Conservation (phyloP, 2,113 vertebrate genomes). For the Seriola dumerili region DNA sequence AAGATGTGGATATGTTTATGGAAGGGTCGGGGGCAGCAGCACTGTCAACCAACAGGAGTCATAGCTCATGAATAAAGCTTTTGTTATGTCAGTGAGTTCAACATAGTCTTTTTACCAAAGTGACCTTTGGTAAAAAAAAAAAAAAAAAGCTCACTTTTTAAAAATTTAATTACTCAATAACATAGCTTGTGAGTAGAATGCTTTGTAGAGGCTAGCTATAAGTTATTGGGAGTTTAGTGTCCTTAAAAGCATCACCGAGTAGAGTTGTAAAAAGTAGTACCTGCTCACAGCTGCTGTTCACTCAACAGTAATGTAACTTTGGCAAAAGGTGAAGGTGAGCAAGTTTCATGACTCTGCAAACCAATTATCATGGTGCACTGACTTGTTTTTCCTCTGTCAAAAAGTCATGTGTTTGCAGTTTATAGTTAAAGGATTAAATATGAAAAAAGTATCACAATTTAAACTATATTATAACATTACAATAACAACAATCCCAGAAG, state of each 20-base stretch:
- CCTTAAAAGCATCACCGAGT: slow-evolving; percentile 30
- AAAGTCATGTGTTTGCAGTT: background rate
- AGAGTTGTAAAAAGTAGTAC: slow-evolving; percentile 23
- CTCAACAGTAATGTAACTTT: slow-evolving; percentile 14
- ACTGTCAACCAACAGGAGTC: too few species aligned
- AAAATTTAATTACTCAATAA: too few species aligned
- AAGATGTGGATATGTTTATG: too few species aligned
- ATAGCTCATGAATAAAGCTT: too few species aligned
- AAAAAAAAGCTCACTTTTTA: too few species aligned
- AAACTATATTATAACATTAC: background rate
- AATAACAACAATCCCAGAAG: background rate
- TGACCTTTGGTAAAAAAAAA: too few species aligned
- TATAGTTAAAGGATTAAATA: background rate
- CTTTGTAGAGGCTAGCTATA: background rate
- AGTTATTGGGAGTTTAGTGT: background rate
- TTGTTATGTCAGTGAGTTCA: too few species aligned
- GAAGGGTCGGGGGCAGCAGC: too few species aligned
- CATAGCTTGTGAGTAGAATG: background rate
- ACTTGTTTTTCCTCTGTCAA: too few species aligned
- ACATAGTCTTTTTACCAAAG: too few species aligned
- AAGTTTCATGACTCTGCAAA: background rate
- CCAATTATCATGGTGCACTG: background rate
- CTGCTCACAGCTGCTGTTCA: slow-evolving; percentile 37
- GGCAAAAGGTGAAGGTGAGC: slow-evolving; percentile 1
- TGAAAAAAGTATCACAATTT: background rate